Evolutionary conservation across 2,113 vertebrate species (phyloP).

Genomic region (Mastomys coucha): DNA sequence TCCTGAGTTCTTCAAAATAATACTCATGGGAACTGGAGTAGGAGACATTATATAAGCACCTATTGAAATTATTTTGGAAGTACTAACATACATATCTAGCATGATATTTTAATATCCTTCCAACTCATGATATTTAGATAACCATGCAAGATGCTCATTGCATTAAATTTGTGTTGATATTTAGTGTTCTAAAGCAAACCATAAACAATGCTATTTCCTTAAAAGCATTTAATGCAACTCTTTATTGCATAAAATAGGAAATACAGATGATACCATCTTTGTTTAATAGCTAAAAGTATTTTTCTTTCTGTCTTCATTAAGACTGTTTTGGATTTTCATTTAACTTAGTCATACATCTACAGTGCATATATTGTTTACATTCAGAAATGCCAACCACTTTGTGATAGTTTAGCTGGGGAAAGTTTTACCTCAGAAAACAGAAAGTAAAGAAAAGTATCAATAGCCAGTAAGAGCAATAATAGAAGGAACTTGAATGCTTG

Average conservation of each 20-base stretch:
- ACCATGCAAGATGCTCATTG: background rate
- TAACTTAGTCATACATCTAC: background rate
- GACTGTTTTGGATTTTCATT: background rate
- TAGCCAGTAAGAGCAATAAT: background rate
- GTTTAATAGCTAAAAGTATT: background rate
- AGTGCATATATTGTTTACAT: background rate
- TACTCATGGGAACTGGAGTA: background rate
- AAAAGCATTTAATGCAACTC: background rate
- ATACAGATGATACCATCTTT: no score
- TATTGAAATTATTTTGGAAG: background rate
- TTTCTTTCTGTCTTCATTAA: background rate
- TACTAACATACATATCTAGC: background rate
- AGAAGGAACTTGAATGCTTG: background rate
- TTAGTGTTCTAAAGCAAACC: background rate
- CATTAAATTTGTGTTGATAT: background rate
- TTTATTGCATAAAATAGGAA: background rate
- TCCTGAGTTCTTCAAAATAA: background rate
- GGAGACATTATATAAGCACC: background rate
- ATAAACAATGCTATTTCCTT: background rate
- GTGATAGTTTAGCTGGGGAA: background rate
- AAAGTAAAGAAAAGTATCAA: background rate
- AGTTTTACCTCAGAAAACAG: background rate
- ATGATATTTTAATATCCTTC: background rate
- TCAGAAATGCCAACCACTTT: background rate
- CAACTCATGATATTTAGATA: background rate